Base-by-base conservation (phyloP, 92 coral and sea anemone genomes). In the Palythoa grandiflora region DNA sequence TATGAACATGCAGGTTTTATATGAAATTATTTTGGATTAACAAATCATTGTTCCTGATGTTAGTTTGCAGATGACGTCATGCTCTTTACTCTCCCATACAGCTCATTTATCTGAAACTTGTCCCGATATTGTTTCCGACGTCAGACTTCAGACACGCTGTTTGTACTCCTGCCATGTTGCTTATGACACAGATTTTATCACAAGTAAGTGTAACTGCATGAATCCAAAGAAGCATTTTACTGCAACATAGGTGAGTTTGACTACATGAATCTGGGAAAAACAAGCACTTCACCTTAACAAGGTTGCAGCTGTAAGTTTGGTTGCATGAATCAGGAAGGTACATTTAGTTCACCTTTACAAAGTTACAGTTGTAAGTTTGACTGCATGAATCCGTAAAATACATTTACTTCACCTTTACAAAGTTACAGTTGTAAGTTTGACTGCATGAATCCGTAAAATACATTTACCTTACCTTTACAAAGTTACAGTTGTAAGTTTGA, bases 111-210 rank as follows among this genome's bases (percentile, higher is more conserved):
- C 94, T 97, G 55, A 90, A 91, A 74, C 70, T 97, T n/a, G 92
- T 95, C 21, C 89, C 99, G 6, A 87, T 93, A 78, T 66, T 97
- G 70, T 97, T 97, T 79, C 96, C 99, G 21, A 91, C 99, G 28
- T 97, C 99, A 21, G 99, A 97, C 88, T 91, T 91, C 68, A 94
- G 84, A 57, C 99, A 97, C 72, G 92, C 90, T 44, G 98, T 97
- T 37, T 97, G 99, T 77, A 95, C 99, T 2, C 96, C 99, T 5
- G 91, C 98, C 72, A 75, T 97, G 92, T 76, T 93, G 50, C 90
- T 93, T 55, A 89, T 94, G 94, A 78, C 96, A 13, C 97, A 97
- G 79, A 92, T 97, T 37, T 73, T 97, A 60, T 88, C 97, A 50
- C 94, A 97, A 98, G 99, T 97, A 68, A 48, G 38, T 44, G 15